Base-by-base conservation (phyloP, 2,888 invertebrate species). In the Priocnemis perturbator region DNA sequence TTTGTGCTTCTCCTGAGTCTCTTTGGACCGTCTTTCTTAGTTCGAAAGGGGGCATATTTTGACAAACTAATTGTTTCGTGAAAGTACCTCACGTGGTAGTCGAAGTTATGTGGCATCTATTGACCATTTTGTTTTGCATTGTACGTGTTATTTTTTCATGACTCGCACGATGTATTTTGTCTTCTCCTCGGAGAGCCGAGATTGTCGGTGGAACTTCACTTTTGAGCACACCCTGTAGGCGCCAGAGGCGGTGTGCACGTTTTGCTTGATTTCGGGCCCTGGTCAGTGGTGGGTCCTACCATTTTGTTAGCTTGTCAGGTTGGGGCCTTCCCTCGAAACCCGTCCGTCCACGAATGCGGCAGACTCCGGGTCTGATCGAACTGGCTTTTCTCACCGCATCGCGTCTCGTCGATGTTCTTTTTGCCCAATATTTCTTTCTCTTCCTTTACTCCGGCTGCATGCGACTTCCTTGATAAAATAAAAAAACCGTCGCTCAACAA, bases 241-340 rank as follows among this genome's bases (percentile, higher is more conserved):
- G 77, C 57, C 67, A 74, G 72, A 66, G 61, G 67, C 74, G 69
- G 77, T 60, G 61, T 55, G 67, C 44, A 3, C 78, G 78, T 80
- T 69, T 81, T 82, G 76, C 65, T 81, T 64, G 73, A 69, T 80
- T 84, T 82, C 65, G 66, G 73, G 72, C 60, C 74, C 45, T 3
- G 53, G 65, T 59, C 59, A 56, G 37, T 50, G 75, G 64, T 75
- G 77, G 79, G 81, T 78, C 83, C 81, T 81, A 83, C 83, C 83
- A 84, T 84, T 84, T 84, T 84, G 83, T 84, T 76, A 68, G 74
- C 70, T 67, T 59, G 71, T 58, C 63, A 69, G 72, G 66, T 64
- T 67, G 59, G 70, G 69, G 47, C 69, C 74, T 72, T 79, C 71
- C 72, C 76, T 76, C 70, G 71, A 57, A 73, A 74, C 70, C 60